A percentile compares a stretch with the other conserved stretches of the same genome.
phyloP scores from a whole-genome alignment of 2,113 vertebrate species.

The Ictalurus furcatus region DNA sequence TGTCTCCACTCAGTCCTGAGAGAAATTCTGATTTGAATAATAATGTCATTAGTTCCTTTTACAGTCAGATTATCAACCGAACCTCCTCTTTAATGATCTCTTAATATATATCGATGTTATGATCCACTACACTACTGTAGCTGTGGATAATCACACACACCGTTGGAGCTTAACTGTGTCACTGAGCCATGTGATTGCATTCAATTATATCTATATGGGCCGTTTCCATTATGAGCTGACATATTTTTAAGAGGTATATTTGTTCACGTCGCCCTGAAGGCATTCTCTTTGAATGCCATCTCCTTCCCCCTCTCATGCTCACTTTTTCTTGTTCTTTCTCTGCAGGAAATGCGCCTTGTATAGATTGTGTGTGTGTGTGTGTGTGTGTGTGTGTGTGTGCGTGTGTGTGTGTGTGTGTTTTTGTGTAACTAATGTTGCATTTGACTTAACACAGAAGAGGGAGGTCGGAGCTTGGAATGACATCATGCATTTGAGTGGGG shows the following conservation, averaged over 20 bases:
- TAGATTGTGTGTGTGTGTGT: background rate
- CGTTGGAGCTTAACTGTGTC: slow-evolving; percentile 33
- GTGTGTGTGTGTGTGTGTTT: background rate
- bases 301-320: background rate
- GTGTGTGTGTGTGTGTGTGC: background rate
- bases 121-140: background rate
- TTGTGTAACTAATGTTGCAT: background rate
- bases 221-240: slow-evolving; percentile 49
- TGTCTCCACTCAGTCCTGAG: background rate
- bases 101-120: background rate
- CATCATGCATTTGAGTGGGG: too few relatives aligned
- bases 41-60: background rate
- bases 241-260: slow-evolving; percentile 48
- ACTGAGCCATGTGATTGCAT: slow-evolving; percentile 28
- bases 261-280: slow-evolving; percentile 47
- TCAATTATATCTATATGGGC: slow-evolving; percentile 49
- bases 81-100: background rate
- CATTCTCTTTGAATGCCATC: slow-evolving; percentile 17
- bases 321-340: background rate
- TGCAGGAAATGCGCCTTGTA: background rate
- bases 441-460: too few relatives aligned
- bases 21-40: background rate
- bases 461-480: too few relatives aligned
- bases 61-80: background rate
- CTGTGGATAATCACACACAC: too few relatives aligned